Evolutionary conservation across 2,888 invertebrate genomes (phyloP).

Genomic region (Euplexia lucipara): DNA sequence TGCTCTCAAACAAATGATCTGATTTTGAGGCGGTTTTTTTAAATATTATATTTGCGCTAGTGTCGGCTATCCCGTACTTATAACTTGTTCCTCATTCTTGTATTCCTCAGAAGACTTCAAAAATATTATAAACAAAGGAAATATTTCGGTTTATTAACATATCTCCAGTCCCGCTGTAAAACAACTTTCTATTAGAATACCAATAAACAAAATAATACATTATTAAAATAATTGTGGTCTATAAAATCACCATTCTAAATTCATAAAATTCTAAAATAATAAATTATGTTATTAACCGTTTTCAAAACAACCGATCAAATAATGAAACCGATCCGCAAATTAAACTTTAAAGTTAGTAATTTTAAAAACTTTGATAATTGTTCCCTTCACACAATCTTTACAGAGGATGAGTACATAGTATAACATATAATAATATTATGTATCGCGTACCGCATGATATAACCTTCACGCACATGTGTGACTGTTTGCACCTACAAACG

Average conservation of each 20-base stretch:
- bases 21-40: too few relatives aligned
- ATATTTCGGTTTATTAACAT: constrained; percentile 2
- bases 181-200: too few relatives aligned
- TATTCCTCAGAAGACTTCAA: not conserved
- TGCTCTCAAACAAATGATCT: too few relatives aligned
- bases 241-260: too few relatives aligned
- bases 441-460: constrained; percentile 64
- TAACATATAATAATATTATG: constrained; percentile 62
- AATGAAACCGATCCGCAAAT: too few relatives aligned
- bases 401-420: constrained; percentile 72
- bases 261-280: too few relatives aligned
- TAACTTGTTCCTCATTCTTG: not conserved
- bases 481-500: constrained; percentile 22
- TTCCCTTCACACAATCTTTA: constrained; percentile 39
- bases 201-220: too few relatives aligned
- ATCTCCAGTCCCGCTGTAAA: not conserved
- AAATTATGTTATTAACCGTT: too few relatives aligned
- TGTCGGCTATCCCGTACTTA: constrained; percentile 18
- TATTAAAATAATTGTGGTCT: too few relatives aligned
- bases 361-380: constrained; percentile 2
- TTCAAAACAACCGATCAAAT: too few relatives aligned
- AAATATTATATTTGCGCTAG: not conserved
- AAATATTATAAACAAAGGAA: not conserved
- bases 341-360: not conserved
- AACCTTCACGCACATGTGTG: constrained; percentile 45